Evolutionary conservation across 1,140 invertebrate genomes (phyloP).

Genomic region (Ceratosolen fusciceps): DNA sequence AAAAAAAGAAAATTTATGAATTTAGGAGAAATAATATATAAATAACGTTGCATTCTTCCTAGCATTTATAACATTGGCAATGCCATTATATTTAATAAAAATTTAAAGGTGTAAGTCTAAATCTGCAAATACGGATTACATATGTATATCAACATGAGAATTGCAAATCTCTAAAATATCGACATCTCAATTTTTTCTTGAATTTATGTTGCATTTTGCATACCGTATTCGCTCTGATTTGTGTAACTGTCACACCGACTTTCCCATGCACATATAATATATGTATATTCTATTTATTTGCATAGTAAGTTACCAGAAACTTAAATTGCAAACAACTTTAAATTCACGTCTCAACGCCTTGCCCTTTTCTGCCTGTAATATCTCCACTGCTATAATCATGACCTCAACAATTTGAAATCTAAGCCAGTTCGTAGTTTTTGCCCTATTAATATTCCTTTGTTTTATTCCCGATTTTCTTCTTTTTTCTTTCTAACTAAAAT

Average conservation of each 20-base stretch:
- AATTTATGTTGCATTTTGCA: slow-evolving; percentile 34
- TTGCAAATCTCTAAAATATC: slow-evolving; percentile 7
- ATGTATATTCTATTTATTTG: slow-evolving; percentile 57
- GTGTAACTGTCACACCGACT: not conserved
- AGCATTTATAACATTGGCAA: not conserved
- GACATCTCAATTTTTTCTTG: slow-evolving; percentile 7
- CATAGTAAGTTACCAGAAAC: slow-evolving; percentile 49
- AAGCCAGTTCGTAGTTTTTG: not conserved
- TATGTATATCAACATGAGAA: not conserved
- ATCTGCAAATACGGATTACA: not conserved
- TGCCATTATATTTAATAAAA: slow-evolving; percentile 43
- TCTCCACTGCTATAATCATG: no score
- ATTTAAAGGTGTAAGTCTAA: slow-evolving; percentile 34
- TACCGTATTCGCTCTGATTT: slow-evolving; percentile 1
- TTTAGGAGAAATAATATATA: not conserved
- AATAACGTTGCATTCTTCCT: not conserved
- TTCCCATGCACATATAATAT: slow-evolving; percentile 43
- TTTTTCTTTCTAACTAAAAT: not conserved
- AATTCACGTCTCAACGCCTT: no score
- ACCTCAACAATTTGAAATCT: not conserved
- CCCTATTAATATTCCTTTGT: not conserved
- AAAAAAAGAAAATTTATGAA: not conserved
- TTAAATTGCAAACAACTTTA: slow-evolving; percentile 50
- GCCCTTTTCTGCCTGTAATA: no score
- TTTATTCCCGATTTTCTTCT: not conserved